A percentile compares a stretch with the other conserved stretches of the same genome.
Conservation (phyloP, 2,797 vertebrate species). For the Bovichtus diacanthus region DNA sequence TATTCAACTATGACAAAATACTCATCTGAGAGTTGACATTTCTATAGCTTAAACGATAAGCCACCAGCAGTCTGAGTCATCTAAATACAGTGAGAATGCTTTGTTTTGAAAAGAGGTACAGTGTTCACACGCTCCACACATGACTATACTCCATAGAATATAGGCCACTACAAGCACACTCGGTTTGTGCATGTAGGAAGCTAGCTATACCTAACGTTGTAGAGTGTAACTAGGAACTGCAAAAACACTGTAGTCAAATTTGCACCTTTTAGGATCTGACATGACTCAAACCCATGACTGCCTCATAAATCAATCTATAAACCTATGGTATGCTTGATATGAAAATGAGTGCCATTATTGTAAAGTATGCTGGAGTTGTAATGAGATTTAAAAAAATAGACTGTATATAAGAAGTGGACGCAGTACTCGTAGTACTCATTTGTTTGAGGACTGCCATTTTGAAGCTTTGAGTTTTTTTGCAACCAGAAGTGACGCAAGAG, state of each 20-base stretch:
- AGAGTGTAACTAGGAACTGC: not conserved
- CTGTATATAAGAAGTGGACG: too few relatives aligned
- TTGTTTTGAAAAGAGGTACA: not conserved
- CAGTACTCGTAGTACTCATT: too few relatives aligned
- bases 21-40: not conserved
- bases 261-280: too few relatives aligned
- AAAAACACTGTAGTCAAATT: not conserved
- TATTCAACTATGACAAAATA: not conserved
- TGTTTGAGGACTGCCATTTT: too few relatives aligned
- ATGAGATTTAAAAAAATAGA: too few relatives aligned
- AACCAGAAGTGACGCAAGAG: too few relatives aligned
- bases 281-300: too few relatives aligned
- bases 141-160: not conserved
- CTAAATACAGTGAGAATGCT: not conserved
- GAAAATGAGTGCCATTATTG: not conserved
- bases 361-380: not conserved
- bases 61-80: not conserved
- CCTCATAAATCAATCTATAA: not conserved
- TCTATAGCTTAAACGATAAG: not conserved
- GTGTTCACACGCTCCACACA: not conserved
- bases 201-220: too few relatives aligned
- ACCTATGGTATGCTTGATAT: not conserved
- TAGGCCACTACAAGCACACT: not conserved
- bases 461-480: too few relatives aligned
- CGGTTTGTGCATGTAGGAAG: not conserved